These are phyloP conservation scores for rabbit (Oryctolagus cuniculus) DNA, from an alignment of 2,113 vertebrate species.

Conservation along the genomic window mOryCun1.1 NC_091453.1:107572001-107572500, in stretches of 20 bases:
- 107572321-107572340: neutral
- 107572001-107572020: neutral
- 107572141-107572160: neutral
- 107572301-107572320: conserved; percentile 54
- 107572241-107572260: conserved; percentile 44
- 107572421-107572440: conserved; percentile 58
- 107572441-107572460: conserved; percentile 33
- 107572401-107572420: conserved; percentile 18
- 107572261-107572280: conserved; percentile 42
- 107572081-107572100: neutral
- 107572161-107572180: conserved; percentile 33
- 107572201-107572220: conserved; percentile 45
- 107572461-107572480: conserved; percentile 19
- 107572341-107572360: neutral
- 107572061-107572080: neutral
- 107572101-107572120: neutral
- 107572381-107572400: neutral
- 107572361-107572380: neutral
- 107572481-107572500: conserved; percentile 42
- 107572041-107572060: neutral
- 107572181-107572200: neutral
- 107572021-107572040: neutral
- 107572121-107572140: conserved; percentile 20
- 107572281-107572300: conserved; percentile 38
- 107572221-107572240: conserved; percentile 16